Evolutionary conservation across 2,113 vertebrate species (phyloP).

Genomic region (Circaetus gallicus): DNA sequence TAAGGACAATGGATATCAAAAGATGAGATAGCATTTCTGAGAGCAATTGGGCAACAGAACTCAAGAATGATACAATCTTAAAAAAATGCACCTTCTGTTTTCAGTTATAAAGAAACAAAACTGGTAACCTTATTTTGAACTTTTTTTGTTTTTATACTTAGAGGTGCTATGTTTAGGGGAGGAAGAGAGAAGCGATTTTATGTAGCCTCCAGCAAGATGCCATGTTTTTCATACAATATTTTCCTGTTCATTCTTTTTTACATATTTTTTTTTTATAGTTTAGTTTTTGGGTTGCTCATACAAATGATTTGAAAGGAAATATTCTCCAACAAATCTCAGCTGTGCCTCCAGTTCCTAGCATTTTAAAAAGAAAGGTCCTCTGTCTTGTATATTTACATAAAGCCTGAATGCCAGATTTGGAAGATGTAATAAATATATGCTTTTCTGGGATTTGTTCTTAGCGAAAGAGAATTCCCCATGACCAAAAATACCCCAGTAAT

Average conservation of each 20-base stretch:
- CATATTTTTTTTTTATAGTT: not conserved
- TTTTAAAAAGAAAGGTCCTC: constrained; percentile 17
- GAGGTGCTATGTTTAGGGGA: constrained; percentile 11
- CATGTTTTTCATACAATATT: not conserved
- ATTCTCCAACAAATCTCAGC: constrained; percentile 13
- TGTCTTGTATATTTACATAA: constrained; percentile 21
- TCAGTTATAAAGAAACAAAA: constrained; percentile 23
- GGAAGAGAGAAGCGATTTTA: not conserved
- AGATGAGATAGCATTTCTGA: not conserved
- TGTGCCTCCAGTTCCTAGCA: not conserved
- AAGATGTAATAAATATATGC: constrained; percentile 39
- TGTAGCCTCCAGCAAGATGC: not conserved
- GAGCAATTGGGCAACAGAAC: not conserved
- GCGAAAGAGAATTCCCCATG: constrained; percentile 30
- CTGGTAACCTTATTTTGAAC: constrained; percentile 3
- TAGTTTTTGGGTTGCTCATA: not conserved
- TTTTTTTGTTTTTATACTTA: constrained; percentile 8
- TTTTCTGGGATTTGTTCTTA: constrained; percentile 29
- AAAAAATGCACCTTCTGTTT: constrained; percentile 31
- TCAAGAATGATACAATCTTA: not conserved
- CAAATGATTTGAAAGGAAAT: not conserved
- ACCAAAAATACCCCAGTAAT: constrained; percentile 36
- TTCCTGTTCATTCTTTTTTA: not conserved
- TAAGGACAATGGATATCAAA: not conserved
- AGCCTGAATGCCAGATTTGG: constrained; percentile 20